Base-by-base conservation (phyloP, 92 coral and sea anemone species). In the Ricordea florida region DNA sequence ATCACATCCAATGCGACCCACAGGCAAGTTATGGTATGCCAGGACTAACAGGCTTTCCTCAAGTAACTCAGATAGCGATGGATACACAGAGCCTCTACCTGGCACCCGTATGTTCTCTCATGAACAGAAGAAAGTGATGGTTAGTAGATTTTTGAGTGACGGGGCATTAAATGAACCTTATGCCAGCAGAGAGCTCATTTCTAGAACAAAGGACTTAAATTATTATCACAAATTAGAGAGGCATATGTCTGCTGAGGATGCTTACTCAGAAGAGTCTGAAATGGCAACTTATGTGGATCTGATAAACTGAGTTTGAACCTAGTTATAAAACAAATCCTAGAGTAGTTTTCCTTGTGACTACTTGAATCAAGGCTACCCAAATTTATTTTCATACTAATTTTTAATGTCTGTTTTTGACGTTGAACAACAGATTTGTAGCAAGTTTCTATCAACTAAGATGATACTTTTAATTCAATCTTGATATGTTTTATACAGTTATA, bases 41-140 rank as follows among this genome's bases (percentile, higher is more conserved):
- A 69, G 93, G 49, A 79, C 88, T 3, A 81, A 71, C 30, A 49
- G 59, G 32, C 55, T 80, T 8, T 73, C 66, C 21, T 70, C 61
- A 23, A 73, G 84, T 4, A 87, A 69, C 23, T 85, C 94, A 4
- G 94, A 89, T 49, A 86, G 98, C 15, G 98, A 92, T 16, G 98
- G 96, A 8, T 92, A 89, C 64, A 66, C 92, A 0, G 87, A 89
- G 37, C 91, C 92, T 24, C 43, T 69, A 0, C 69, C 63, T 24
- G 76, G 55, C n/a, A n/a, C n/a, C n/a, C n/a, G n/a, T 23, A 51
- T 30, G 5, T 23, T 64, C 11, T 53, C 21, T 20, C 40, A 51
- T 24, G 36, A 69, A 17, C n/a, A 27, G 42, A 69, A 28, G 18
- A 55, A 31, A 20, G 47, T 30, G 63, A 37, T 51, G 76, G 14